These are phyloP conservation scores for Leptinotarsa texana DNA, from an alignment of 1,140 invertebrate genomes.

Conservation along the genomic window DNA sequence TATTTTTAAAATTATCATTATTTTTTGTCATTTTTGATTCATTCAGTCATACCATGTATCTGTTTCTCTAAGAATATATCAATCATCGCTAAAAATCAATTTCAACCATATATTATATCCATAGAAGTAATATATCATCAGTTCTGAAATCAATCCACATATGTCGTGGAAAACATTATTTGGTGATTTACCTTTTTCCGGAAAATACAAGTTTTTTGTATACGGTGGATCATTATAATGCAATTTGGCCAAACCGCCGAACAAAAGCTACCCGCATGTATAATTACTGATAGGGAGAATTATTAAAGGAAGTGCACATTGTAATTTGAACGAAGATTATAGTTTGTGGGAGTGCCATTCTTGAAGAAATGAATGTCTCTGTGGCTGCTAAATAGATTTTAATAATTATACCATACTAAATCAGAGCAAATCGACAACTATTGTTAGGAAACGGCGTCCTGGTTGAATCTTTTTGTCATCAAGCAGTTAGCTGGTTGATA, in stretches of 20 bases:
- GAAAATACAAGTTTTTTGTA: conserved; percentile 11
- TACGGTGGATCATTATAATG: conserved; percentile 20
- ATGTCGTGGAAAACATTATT: background rate
- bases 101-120: too few relatives aligned
- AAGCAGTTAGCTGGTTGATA: too few relatives aligned
- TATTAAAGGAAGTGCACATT: conserved; percentile 23
- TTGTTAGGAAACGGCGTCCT: too few relatives aligned
- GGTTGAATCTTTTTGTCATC: too few relatives aligned
- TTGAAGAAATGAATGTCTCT: background rate
- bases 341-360: conserved; percentile 16
- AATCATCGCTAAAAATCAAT: too few relatives aligned
- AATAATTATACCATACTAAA: background rate
- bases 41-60: too few relatives aligned
- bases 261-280: conserved; percentile 19
- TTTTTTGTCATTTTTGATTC: too few relatives aligned
- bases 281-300: conserved; percentile 17
- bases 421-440: too few relatives aligned
- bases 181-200: background rate
- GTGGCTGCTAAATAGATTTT: background rate
- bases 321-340: conserved; percentile 20
- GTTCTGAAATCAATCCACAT: too few relatives aligned
- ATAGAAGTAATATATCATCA: too few relatives aligned
- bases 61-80: too few relatives aligned
- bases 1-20: too few relatives aligned
- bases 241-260: conserved; percentile 15